Evolutionary conservation across 2,888 invertebrate genomes (phyloP).

Genomic region (Acanthosepion pharaonis): DNA sequence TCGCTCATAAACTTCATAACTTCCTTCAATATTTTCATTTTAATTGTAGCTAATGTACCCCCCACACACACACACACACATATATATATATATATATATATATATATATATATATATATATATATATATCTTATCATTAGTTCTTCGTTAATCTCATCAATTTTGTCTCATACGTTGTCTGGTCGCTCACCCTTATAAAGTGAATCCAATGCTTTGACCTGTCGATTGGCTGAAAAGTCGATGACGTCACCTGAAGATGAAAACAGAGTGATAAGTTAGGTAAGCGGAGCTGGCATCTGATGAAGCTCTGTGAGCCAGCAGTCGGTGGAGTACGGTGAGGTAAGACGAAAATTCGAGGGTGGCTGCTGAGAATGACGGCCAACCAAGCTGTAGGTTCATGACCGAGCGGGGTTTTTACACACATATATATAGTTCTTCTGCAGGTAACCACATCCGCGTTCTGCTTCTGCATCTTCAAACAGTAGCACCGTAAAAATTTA

Average conservation of each 20-base stretch:
- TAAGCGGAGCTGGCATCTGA: slow-evolving; percentile 9
- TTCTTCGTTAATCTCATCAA: not conserved
- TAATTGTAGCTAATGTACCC: no score
- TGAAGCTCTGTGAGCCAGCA: not conserved
- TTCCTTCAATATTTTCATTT: no score
- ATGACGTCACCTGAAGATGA: not conserved
- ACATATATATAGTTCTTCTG: not conserved
- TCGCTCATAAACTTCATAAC: no score
- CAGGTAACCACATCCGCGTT: slow-evolving; percentile 33
- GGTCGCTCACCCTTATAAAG: slow-evolving; percentile 17
- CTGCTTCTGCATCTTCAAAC: not conserved
- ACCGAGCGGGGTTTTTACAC: not conserved
- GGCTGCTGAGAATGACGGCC: not conserved
- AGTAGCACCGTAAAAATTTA: not conserved
- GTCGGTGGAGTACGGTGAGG: not conserved
- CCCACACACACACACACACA: not conserved
- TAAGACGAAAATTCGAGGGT: not conserved
- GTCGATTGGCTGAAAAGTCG: not conserved
- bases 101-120: slow-evolving; percentile 2
- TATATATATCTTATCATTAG: not conserved
- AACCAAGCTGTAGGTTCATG: not conserved
- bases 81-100: not conserved
- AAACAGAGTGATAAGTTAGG: not conserved
- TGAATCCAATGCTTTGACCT: not conserved
- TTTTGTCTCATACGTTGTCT: not conserved